A percentile compares a stretch with the other conserved stretches of the same genome.
Conservation (phyloP, 2,888 invertebrate genomes). For the Stenodema calcarata region DNA sequence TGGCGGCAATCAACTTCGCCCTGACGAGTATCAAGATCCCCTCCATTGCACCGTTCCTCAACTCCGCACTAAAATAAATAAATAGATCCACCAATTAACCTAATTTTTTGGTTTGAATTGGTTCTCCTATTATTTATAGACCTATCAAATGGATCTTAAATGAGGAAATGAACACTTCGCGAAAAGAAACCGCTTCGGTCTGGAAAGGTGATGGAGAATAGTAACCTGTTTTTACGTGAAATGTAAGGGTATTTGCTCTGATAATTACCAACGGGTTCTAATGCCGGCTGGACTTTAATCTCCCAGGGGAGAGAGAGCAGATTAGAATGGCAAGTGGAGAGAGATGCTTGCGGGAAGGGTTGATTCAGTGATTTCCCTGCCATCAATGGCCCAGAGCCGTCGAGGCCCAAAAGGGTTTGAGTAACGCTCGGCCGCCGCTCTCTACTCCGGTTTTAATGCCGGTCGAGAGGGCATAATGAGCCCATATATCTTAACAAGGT, state of each 20-base stretch:
- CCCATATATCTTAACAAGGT: slow-evolving; percentile 44
- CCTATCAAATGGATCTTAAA: no score
- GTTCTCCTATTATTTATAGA: no score
- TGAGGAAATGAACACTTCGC: background rate
- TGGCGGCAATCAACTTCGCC: background rate
- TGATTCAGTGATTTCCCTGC: slow-evolving; percentile 35
- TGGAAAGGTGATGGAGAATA: background rate
- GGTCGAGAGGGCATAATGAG: slow-evolving; percentile 40
- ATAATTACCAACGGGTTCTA: slow-evolving; percentile 2
- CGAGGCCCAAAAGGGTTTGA: background rate
- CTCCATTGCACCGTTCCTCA: background rate
- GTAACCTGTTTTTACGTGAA: background rate
- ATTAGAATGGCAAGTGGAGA: slow-evolving; percentile 36
- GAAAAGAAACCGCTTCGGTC: background rate
- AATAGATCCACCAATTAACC: no score
- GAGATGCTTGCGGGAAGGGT: slow-evolving; percentile 18
- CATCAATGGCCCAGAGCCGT: background rate
- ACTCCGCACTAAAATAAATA: background rate
- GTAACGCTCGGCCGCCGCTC: background rate
- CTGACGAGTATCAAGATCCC: no score
- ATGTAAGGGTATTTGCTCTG: background rate
- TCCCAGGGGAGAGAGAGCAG: slow-evolving; percentile 10
- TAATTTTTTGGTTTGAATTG: background rate
- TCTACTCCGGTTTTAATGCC: background rate
- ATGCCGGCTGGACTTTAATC: slow-evolving; percentile 15